Evolutionary conservation across 2,113 vertebrate species (phyloP).

Genomic region (Ahaetulla prasina): DNA sequence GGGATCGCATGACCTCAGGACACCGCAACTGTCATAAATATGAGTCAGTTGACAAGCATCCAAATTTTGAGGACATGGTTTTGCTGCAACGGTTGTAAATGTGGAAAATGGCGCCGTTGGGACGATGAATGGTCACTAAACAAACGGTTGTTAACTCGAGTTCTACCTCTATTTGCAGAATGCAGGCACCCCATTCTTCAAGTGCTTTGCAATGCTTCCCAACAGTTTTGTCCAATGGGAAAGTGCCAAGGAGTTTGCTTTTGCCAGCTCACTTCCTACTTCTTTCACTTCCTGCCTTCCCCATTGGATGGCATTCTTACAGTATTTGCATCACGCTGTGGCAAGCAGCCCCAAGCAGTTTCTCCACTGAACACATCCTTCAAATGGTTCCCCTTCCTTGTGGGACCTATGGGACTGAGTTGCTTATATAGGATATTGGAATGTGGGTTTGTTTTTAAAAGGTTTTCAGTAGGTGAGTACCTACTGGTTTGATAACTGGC

Average conservation of each 20-base stretch:
- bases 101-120: not conserved
- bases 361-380: not conserved
- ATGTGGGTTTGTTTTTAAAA: not conserved
- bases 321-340: not conserved
- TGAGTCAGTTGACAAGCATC: not conserved
- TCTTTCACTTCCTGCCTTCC: not conserved
- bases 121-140: not conserved
- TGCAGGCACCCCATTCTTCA: not conserved
- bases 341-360: not conserved
- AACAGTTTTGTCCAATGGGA: not conserved
- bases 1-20: not conserved
- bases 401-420: not conserved
- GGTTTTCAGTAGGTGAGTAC: not conserved
- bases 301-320: not conserved
- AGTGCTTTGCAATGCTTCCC: not conserved
- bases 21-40: not conserved
- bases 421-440: not conserved
- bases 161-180: not conserved
- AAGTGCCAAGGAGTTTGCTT: not conserved
- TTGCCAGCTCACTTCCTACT: not conserved
- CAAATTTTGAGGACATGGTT: not conserved
- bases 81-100: not conserved
- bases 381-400: not conserved
- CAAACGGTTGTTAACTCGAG: not conserved
- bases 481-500: not conserved